These are phyloP conservation scores for Carcinoscorpius rotundicauda DNA, from an alignment of 1,140 invertebrate species.

Conservation along the genomic window DNA sequence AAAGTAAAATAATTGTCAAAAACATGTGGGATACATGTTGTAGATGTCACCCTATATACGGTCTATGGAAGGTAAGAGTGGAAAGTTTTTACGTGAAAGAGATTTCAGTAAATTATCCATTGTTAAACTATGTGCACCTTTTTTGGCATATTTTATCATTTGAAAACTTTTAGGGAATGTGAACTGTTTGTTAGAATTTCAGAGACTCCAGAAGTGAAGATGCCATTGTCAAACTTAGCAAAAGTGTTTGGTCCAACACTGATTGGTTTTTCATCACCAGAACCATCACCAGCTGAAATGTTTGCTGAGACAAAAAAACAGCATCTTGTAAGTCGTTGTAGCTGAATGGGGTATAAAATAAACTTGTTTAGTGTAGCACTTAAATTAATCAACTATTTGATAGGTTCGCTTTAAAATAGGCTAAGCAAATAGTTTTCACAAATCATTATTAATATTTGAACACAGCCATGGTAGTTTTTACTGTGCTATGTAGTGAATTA, in stretches of 20 bases:
- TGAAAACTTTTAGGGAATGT: too few relatives aligned
- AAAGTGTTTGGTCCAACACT: conserved; percentile 74
- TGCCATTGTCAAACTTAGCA: conserved; percentile 61
- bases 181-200: conserved; percentile 44
- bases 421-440: conserved; percentile 7
- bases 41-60: too few relatives aligned
- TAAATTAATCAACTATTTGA: background rate
- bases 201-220: conserved; percentile 54
- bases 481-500: too few relatives aligned
- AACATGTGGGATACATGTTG: too few relatives aligned
- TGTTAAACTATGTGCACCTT: too few relatives aligned
- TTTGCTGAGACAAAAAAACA: conserved; percentile 49
- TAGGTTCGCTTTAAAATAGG: conserved; percentile 2
- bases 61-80: too few relatives aligned
- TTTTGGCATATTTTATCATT: too few relatives aligned
- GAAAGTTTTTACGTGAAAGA: too few relatives aligned
- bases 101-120: too few relatives aligned
- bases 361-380: background rate
- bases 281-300: conserved; percentile 49
- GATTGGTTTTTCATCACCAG: conserved; percentile 58
- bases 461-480: background rate
- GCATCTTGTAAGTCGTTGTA: conserved; percentile 37
- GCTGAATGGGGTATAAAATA: background rate
- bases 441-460: conserved; percentile 6
- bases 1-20: too few relatives aligned